Conservation (phyloP, 2,113 vertebrate genomes). For the Rhinichthys klamathensis region DNA sequence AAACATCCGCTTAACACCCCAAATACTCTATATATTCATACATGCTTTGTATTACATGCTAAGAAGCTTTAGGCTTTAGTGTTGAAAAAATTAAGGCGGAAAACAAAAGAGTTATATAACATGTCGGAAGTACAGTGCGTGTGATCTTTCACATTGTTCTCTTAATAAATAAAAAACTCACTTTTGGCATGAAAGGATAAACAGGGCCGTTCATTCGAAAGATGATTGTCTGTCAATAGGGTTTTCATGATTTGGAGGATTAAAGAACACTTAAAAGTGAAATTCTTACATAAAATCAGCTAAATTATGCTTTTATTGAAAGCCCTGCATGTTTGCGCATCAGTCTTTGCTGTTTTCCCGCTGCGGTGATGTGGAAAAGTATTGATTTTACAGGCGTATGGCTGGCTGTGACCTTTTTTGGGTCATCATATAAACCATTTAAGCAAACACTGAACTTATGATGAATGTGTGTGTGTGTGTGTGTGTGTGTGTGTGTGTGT, state of each 20-base stretch:
- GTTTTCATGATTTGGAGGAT: neutral
- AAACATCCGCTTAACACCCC: slow-evolving; percentile 38
- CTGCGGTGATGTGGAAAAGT: no score
- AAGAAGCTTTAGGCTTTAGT: slow-evolving; percentile 60
- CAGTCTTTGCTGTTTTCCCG: neutral
- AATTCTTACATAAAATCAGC: neutral
- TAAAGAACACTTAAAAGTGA: neutral
- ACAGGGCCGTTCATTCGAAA: neutral
- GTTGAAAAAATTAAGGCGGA: slow-evolving; percentile 48
- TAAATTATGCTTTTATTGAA: neutral
- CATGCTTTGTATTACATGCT: slow-evolving; percentile 42
- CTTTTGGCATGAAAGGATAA: slow-evolving; percentile 19
- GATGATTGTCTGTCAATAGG: neutral
- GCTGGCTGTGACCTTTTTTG: no score
- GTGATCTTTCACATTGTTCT: neutral
- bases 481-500: no score
- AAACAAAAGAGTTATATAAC: slow-evolving; percentile 60
- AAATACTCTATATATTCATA: slow-evolving; percentile 44
- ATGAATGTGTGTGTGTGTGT: no score
- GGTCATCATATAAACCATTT: no score
- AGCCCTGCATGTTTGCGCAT: neutral
- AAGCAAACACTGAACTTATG: no score
- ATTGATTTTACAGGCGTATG: neutral
- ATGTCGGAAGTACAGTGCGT: neutral
- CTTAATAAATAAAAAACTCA: neutral